Conservation (phyloP, 2,888 invertebrate species). For the Thymelicus acteon region DNA sequence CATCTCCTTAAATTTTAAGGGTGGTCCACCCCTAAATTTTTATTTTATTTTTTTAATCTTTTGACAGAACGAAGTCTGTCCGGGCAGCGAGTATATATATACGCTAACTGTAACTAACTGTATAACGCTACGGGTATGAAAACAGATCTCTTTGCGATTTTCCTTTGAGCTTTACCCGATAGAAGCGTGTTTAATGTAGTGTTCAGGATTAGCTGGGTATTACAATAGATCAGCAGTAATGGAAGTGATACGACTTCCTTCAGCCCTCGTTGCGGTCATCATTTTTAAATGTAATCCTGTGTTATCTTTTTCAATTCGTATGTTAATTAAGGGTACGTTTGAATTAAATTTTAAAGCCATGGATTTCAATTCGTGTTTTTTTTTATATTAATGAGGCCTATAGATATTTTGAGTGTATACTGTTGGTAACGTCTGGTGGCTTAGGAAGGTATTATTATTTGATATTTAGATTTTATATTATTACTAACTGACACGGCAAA, state of each 20-base stretch:
- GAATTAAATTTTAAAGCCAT: background rate
- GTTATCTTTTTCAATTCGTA: conserved; percentile 13
- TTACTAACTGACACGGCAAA: no score
- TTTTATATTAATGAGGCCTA: background rate
- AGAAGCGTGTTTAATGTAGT: conserved; percentile 35
- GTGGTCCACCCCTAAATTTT: no score
- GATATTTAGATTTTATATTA: no score
- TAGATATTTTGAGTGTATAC: no score
- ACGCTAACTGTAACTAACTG: no score
- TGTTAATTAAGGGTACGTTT: conserved; percentile 2
- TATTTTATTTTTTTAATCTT: no score
- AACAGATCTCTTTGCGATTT: conserved; percentile 45
- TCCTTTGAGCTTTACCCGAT: conserved; percentile 47
- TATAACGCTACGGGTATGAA: background rate
- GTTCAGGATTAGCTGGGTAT: conserved; percentile 35
- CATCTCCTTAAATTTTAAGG: no score
- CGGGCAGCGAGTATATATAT: no score
- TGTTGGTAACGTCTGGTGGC: no score
- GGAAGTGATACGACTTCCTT: conserved; percentile 29
- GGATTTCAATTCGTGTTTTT: background rate
- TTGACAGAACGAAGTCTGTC: no score
- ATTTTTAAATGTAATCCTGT: conserved; percentile 25
- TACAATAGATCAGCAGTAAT: conserved; percentile 36
- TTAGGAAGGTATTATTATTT: no score
- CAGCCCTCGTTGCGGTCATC: conserved; percentile 11